Evolutionary conservation across 1,140 invertebrate genomes (phyloP).

Genomic region (Aphidius gifuensis): DNA sequence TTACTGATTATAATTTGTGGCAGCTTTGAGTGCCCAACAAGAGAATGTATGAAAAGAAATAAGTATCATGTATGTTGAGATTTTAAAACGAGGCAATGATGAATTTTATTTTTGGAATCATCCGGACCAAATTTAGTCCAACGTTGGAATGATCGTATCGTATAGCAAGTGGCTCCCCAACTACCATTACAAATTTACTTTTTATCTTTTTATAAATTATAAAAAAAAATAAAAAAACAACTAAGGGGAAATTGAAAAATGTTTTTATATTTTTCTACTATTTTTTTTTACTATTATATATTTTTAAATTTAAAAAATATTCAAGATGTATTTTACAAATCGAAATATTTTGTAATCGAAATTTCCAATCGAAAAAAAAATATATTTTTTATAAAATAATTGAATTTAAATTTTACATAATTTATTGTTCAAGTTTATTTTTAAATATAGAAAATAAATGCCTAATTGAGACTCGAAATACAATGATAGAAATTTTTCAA

Average conservation of each 20-base stretch:
- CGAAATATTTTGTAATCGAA: too few relatives aligned
- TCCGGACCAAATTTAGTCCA: slow-evolving; percentile 53
- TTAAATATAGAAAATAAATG: too few relatives aligned
- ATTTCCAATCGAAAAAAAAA: too few relatives aligned
- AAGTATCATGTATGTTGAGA: slow-evolving; percentile 16
- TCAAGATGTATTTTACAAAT: too few relatives aligned
- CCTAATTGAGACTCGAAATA: too few relatives aligned
- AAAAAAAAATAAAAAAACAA: not conserved
- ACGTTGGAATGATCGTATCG: slow-evolving; percentile 39
- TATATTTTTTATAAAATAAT: too few relatives aligned
- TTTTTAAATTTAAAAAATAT: too few relatives aligned
- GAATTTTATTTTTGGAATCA: slow-evolving; percentile 44
- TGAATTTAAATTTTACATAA: too few relatives aligned
- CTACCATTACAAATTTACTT: not conserved
- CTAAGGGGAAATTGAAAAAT: not conserved
- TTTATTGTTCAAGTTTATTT: too few relatives aligned
- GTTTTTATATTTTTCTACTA: too few relatives aligned
- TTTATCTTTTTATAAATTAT: not conserved
- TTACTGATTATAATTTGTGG: slow-evolving; percentile 1
- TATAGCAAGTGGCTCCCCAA: slow-evolving; percentile 35
- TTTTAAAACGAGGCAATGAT: slow-evolving; percentile 23
- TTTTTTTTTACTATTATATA: not conserved
- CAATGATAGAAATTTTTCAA: too few relatives aligned
- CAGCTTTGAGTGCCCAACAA: too few relatives aligned
- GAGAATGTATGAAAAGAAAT: slow-evolving; percentile 19